phyloP scores from a whole-genome alignment of 92 coral and sea anemone genomes.

The Palythoa grandis region DNA sequence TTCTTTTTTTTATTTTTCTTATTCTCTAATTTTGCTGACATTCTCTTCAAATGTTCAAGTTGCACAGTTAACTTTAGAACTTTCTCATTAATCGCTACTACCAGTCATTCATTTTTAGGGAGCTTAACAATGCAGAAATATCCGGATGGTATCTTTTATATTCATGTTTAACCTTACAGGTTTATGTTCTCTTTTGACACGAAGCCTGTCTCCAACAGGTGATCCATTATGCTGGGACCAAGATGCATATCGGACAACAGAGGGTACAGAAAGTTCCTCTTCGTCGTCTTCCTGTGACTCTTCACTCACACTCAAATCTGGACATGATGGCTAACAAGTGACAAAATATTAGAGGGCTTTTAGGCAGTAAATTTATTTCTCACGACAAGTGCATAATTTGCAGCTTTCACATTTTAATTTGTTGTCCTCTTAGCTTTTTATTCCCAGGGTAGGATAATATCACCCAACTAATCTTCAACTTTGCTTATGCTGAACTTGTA shows the following conservation, averaged over 20 bases:
- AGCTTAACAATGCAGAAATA: not conserved
- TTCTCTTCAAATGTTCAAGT: no score
- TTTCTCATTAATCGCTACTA: no score
- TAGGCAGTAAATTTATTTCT: not conserved
- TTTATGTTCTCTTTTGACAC: constrained; percentile 79
- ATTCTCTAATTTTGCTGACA: no score
- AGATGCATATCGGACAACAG: constrained; percentile 49
- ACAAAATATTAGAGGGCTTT: not conserved
- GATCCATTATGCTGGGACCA: constrained; percentile 55
- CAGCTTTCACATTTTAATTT: no score
- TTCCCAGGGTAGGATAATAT: no score
- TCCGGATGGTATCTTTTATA: no score
- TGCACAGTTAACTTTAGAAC: no score
- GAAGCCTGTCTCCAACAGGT: constrained; percentile 64
- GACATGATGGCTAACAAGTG: constrained; percentile 66
- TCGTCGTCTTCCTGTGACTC: constrained; percentile 57
- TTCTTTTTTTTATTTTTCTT: no score
- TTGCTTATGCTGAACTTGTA: no score
- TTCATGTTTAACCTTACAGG: constrained; percentile 58
- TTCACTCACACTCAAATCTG: constrained; percentile 60
- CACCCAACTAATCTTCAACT: no score
- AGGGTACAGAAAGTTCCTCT: constrained; percentile 57
- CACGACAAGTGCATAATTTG: not conserved
- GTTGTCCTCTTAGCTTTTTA: no score
- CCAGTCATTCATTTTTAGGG: not conserved